A percentile compares a stretch with the other conserved stretches of the same genome.
phyloP scores from a whole-genome alignment of 2,888 invertebrate species.

The Bibio marci region DNA sequence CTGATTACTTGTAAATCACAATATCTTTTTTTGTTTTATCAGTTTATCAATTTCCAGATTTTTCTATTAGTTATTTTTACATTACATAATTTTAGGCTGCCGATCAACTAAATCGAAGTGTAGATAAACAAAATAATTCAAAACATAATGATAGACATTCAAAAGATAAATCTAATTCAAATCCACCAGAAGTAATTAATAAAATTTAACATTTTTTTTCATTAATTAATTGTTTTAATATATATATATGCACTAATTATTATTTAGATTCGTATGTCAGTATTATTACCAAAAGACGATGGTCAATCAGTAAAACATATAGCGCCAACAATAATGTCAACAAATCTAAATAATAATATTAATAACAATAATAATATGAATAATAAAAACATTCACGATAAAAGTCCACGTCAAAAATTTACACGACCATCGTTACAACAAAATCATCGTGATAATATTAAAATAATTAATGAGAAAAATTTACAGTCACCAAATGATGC shows the following conservation, averaged over 20 bases:
- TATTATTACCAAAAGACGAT: constrained; percentile 48
- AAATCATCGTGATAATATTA: constrained; percentile 34
- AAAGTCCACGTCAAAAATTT: constrained; percentile 9
- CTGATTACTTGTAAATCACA: too few species aligned
- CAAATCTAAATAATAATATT: too few species aligned
- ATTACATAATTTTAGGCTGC: constrained; percentile 7
- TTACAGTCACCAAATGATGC: constrained; percentile 20
- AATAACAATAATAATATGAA: constrained; percentile 22
- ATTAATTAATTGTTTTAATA: neutral
- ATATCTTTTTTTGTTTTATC: too few species aligned
- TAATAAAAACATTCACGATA: constrained; percentile 26
- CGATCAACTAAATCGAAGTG: constrained; percentile 16
- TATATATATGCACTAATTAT: neutral
- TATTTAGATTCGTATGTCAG: constrained; percentile 50
- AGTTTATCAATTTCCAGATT: too few species aligned
- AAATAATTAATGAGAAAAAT: constrained; percentile 42
- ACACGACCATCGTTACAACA: constrained; percentile 17
- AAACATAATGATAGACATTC: constrained; percentile 12
- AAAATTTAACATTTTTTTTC: constrained; percentile 11
- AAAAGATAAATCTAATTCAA: constrained; percentile 24
- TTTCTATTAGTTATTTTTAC: too few species aligned
- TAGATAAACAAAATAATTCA: neutral
- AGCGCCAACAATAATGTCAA: neutral
- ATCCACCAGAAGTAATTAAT: constrained; percentile 19
- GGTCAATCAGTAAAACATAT: constrained; percentile 17